These are phyloP conservation scores for Forbesichthys agassizii DNA, from an alignment of 2,113 vertebrate genomes.

Conservation along the genomic window DNA sequence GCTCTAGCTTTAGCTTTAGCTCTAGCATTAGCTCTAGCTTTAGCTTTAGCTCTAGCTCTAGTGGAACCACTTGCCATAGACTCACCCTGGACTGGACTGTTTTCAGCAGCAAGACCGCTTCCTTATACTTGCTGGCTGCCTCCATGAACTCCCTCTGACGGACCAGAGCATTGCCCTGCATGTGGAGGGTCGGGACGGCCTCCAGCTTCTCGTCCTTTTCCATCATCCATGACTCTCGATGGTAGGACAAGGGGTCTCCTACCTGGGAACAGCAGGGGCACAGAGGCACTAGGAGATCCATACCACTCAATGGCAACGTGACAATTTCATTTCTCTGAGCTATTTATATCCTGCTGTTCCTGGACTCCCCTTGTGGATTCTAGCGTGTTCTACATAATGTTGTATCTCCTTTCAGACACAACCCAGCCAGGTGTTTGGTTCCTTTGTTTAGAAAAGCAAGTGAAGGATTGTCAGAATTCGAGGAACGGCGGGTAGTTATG, in stretches of 20 bases:
- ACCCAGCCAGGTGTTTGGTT: conserved; percentile 28
- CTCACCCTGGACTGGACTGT: conserved; percentile 86
- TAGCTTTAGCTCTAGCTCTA: too few relatives aligned
- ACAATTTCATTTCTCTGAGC: neutral
- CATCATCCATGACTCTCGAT: conserved; percentile 89
- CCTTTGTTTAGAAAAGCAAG: conserved; percentile 6
- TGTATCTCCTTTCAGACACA: conserved; percentile 33
- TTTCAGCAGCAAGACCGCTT: conserved; percentile 85
- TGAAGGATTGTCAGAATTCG: neutral
- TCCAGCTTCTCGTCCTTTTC: conserved; percentile 86
- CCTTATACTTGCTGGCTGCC: conserved; percentile 83
- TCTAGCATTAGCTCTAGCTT: too few relatives aligned
- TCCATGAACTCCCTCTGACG: conserved; percentile 74
- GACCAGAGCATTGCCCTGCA: conserved; percentile 83
- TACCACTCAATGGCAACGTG: conserved; percentile 1
- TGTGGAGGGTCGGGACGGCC: conserved; percentile 79
- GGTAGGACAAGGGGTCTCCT: conserved; percentile 83
- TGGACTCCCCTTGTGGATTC: conserved; percentile 27
- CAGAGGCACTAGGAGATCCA: conserved; percentile 1
- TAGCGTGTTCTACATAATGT: conserved; percentile 15
- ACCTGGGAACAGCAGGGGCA: conserved; percentile 69
- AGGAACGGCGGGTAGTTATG: neutral
- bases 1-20: too few relatives aligned
- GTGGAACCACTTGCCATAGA: neutral
- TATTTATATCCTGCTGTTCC: neutral